phyloP scores from a whole-genome alignment of 2,797 vertebrate species.

The Coluber constrictor region DNA sequence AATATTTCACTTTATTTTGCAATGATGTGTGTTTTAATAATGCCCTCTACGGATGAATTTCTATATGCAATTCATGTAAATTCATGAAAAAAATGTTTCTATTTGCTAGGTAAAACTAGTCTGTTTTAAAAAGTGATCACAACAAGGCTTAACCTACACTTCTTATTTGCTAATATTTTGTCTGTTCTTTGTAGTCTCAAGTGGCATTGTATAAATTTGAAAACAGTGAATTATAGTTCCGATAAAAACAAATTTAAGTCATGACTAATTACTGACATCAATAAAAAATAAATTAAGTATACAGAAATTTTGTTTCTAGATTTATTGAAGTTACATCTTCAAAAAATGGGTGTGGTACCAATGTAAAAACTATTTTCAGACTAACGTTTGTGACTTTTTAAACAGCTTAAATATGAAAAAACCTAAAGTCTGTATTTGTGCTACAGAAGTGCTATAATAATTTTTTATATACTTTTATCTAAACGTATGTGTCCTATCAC shows the following conservation, averaged over 20 bases:
- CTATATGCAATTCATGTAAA: background rate
- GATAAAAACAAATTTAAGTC: background rate
- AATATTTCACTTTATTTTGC: background rate
- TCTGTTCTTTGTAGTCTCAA: background rate
- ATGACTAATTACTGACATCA: background rate
- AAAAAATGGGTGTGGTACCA: background rate
- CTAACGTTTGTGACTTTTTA: background rate
- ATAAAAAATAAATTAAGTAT: background rate
- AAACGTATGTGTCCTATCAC: background rate
- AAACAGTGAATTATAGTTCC: background rate
- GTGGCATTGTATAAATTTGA: background rate
- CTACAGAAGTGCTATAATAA: background rate
- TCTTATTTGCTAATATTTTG: background rate
- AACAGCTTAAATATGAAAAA: background rate
- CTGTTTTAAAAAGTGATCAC: background rate
- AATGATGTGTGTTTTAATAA: background rate
- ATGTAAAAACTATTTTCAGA: background rate
- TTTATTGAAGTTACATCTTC: background rate
- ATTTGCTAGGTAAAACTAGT: background rate
- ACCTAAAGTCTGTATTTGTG: background rate
- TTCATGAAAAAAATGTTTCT: background rate
- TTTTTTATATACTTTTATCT: background rate
- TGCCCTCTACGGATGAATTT: background rate
- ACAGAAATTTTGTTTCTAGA: background rate
- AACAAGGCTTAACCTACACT: background rate